phyloP scores from a whole-genome alignment of 2,797 vertebrate species.

The Myotis daubentonii region DNA sequence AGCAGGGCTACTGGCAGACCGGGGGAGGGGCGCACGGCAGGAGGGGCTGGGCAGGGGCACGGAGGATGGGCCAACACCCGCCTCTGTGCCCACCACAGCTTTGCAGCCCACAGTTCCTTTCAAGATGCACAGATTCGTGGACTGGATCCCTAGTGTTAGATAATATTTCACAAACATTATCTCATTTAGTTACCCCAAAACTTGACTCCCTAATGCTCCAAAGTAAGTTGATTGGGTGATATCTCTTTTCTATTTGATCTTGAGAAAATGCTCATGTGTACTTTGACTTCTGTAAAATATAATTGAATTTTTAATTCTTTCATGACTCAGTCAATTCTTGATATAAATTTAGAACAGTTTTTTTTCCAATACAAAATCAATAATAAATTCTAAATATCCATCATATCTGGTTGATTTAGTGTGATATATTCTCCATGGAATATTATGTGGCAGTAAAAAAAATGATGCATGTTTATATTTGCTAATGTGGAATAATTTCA shows the following conservation, averaged over 20 bases:
- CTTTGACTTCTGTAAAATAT: not conserved
- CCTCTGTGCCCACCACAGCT: too few species aligned
- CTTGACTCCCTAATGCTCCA: not conserved
- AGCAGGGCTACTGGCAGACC: too few species aligned
- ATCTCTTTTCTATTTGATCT: not conserved
- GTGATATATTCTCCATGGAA: not conserved
- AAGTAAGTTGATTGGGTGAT: not conserved
- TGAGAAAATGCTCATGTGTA: not conserved
- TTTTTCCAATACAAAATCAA: not conserved
- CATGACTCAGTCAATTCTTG: not conserved
- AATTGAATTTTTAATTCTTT: not conserved
- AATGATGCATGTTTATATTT: not conserved
- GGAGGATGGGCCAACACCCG: too few species aligned
- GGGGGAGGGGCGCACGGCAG: too few species aligned
- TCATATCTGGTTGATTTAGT: not conserved
- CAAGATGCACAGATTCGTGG: too few species aligned
- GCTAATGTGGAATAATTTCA: not conserved
- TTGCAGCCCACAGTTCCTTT: too few species aligned
- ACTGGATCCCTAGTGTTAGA: not conserved
- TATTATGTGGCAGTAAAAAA: not conserved
- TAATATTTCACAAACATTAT: not conserved
- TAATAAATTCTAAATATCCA: slow-evolving; percentile 5
- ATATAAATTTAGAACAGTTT: not conserved
- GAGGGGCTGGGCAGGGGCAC: too few species aligned
- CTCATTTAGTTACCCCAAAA: not conserved